A percentile compares a stretch with the other conserved stretches of the same genome.
These are phyloP conservation scores for Syrmaticus mikado DNA, from an alignment of 2,113 vertebrate genomes.

Conservation along the genomic window DNA sequence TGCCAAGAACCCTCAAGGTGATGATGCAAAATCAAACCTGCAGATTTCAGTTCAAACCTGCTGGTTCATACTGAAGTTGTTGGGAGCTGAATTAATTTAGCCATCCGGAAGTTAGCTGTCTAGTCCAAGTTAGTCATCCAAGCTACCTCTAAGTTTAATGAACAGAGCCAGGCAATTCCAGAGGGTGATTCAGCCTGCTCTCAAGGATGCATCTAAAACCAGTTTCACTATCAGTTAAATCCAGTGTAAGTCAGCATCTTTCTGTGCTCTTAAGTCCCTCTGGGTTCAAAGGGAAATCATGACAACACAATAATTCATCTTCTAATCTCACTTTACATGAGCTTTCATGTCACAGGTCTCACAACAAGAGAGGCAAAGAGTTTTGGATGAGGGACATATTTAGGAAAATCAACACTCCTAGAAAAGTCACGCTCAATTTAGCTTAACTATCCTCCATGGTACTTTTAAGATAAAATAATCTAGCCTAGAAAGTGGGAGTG, in stretches of 20 bases:
- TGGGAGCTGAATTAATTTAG: not conserved
- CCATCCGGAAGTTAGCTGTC: not conserved
- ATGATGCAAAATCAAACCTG: conserved; percentile 6
- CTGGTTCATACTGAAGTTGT: not conserved
- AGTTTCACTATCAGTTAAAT: conserved; percentile 57
- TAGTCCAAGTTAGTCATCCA: not conserved
- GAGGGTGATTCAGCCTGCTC: conserved; percentile 7
- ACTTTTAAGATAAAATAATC: conserved; percentile 32
- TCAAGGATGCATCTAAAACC: not conserved
- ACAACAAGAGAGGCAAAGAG: not conserved
- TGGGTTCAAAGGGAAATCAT: conserved; percentile 51
- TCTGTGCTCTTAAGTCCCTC: conserved; percentile 6
- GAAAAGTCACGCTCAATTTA: not conserved
- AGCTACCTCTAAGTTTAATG: not conserved
- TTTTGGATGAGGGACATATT: not conserved
- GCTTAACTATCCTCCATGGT: not conserved
- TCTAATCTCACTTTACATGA: not conserved
- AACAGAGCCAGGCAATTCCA: not conserved
- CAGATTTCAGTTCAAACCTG: not conserved
- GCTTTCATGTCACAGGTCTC: not conserved
- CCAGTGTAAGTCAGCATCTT: conserved; percentile 39
- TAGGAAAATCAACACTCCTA: conserved; percentile 7
- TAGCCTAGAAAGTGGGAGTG: not conserved
- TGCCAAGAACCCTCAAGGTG: not conserved
- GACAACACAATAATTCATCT: conserved; percentile 5